Conservation (phyloP, 2,113 vertebrate genomes). For the Sinocyclocheilus anophthalmus region DNA sequence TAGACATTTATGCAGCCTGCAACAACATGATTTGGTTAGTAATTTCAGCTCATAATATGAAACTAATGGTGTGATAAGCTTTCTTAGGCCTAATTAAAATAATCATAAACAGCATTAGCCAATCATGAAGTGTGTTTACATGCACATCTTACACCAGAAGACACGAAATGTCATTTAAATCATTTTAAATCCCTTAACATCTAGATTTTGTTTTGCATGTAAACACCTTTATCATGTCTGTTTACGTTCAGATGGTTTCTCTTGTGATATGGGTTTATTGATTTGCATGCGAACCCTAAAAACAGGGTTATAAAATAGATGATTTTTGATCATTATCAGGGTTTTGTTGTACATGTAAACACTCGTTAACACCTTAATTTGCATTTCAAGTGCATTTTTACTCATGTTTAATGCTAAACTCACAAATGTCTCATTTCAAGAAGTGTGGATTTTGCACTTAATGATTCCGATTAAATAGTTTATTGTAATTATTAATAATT, state of each 20-base stretch:
- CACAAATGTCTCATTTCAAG: not conserved
- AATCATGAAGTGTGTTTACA: not conserved
- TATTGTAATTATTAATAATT: not conserved
- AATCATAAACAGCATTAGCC: not conserved
- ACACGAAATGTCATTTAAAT: not conserved
- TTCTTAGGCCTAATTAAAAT: not conserved
- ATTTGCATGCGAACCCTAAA: not conserved
- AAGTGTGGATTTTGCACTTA: not conserved
- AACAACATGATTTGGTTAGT: not conserved
- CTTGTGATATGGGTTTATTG: not conserved
- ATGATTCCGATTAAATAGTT: not conserved
- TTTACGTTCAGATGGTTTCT: not conserved
- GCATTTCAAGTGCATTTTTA: not conserved
- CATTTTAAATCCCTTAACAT: not conserved
- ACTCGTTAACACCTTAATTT: not conserved
- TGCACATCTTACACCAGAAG: not conserved
- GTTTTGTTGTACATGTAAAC: not conserved
- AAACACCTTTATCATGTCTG: not conserved
- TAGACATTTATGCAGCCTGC: not conserved
- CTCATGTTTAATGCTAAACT: not conserved
- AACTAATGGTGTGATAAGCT: not conserved
- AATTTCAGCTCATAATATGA: not conserved
- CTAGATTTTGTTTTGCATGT: not conserved
- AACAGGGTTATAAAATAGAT: not conserved
- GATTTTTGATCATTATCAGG: not conserved